phyloP scores from a whole-genome alignment of 1,140 invertebrate genomes.

The Ceratoteleas bidentatus region DNA sequence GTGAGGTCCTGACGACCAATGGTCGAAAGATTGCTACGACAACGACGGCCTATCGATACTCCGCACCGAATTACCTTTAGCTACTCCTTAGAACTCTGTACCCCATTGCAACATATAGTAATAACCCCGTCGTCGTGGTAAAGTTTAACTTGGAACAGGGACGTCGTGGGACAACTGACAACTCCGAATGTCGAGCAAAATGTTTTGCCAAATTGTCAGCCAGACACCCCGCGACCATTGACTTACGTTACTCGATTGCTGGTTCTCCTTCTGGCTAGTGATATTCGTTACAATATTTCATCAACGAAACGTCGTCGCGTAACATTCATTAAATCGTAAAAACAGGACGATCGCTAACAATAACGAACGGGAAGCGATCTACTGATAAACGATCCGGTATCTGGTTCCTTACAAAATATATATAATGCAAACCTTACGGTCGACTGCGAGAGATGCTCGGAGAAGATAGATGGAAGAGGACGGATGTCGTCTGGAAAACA shows the following conservation, averaged over 20 bases:
- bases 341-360: conserved; percentile 60
- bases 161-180: conserved; percentile 10
- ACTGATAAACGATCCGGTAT: conserved; percentile 51
- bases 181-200: conserved; percentile 16
- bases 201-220: conserved; percentile 21
- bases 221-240: conserved; percentile 13
- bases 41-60: no score
- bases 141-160: conserved; percentile 1
- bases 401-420: conserved; percentile 54
- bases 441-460: conserved; percentile 36
- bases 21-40: no score
- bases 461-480: conserved; percentile 61
- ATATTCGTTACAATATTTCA: conserved; percentile 34
- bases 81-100: not conserved
- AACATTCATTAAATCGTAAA: conserved; percentile 52
- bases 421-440: conserved; percentile 43
- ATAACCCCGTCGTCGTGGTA: not conserved
- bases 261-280: conserved; percentile 13
- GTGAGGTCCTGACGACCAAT: no score
- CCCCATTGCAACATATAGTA: not conserved
- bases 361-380: conserved; percentile 57
- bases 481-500: conserved; percentile 56
- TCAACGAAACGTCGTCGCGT: conserved; percentile 43
- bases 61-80: no score
- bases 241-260: conserved; percentile 14